A percentile compares a stretch with the other conserved stretches of the same genome.
Evolutionary conservation across 2,113 vertebrate species (phyloP).

Genomic region (Miniopterus natalensis): DNA sequence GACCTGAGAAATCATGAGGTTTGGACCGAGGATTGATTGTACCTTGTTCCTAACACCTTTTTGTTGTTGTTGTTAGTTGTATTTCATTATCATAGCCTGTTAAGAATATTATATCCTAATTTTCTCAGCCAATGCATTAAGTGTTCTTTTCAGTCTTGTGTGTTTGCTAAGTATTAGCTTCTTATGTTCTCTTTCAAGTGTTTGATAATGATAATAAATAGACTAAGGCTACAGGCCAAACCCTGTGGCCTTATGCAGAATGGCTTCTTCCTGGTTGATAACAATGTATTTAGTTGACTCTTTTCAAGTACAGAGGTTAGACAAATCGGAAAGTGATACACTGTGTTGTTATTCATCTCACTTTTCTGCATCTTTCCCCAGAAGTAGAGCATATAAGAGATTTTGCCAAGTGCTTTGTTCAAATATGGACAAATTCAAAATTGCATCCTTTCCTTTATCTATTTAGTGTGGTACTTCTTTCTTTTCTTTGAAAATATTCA

Average conservation of each 20-base stretch:
- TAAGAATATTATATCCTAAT: not conserved
- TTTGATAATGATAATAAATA: not conserved
- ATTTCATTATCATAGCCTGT: conserved; percentile 25
- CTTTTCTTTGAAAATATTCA: conserved; percentile 39
- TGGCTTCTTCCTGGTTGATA: not conserved
- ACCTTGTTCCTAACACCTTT: not conserved
- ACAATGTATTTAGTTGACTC: not conserved
- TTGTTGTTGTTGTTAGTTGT: conserved; percentile 1
- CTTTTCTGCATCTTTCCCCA: not conserved
- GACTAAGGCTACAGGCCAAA: not conserved
- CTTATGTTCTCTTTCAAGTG: not conserved
- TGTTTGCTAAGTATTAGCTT: not conserved
- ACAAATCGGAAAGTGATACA: not conserved
- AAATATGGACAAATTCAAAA: not conserved
- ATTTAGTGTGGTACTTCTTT: not conserved
- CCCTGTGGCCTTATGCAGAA: not conserved
- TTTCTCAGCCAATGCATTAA: not conserved
- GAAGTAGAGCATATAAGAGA: not conserved
- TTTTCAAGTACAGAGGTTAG: not conserved
- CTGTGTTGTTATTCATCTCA: not conserved
- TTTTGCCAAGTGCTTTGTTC: not conserved
- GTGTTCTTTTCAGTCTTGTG: not conserved
- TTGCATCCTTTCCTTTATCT: not conserved
- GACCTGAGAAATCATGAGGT: not conserved
- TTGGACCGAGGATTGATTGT: not conserved